Evolutionary conservation across 2,797 vertebrate genomes (phyloP).

Genomic region (Mionectes olivaceus): DNA sequence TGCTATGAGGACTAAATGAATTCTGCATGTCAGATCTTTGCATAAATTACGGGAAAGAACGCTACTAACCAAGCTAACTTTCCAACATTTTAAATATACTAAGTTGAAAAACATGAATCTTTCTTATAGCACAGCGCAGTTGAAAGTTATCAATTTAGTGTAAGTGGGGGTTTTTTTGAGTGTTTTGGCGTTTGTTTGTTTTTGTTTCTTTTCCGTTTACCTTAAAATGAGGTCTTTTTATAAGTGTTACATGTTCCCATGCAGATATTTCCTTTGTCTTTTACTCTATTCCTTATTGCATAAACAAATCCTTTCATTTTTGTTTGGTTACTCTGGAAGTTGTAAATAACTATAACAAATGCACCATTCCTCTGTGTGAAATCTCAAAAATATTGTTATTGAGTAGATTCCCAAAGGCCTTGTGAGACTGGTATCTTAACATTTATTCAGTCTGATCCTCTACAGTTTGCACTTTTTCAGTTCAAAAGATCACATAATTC

Average conservation of each 20-base stretch:
- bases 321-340: conserved; percentile 36
- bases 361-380: conserved; percentile 5
- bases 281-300: background rate
- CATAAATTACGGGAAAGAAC: background rate
- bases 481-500: conserved; percentile 55
- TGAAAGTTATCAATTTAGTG: background rate
- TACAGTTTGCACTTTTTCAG: conserved; percentile 41
- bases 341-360: conserved; percentile 58
- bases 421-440: conserved; percentile 48
- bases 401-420: conserved; percentile 23
- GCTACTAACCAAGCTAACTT: background rate
- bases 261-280: background rate
- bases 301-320: background rate
- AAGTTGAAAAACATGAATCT: background rate
- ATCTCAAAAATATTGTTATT: conserved; percentile 53
- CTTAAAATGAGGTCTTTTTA: background rate
- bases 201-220: background rate
- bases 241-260: background rate
- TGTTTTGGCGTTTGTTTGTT: background rate
- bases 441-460: conserved; percentile 67
- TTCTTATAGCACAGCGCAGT: background rate
- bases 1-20: background rate
- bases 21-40: background rate
- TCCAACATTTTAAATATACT: background rate
- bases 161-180: background rate